These are phyloP conservation scores for Steinernema scapterisci DNA, from an alignment of 2,888 invertebrate genomes.

Conservation along the genomic window DNA sequence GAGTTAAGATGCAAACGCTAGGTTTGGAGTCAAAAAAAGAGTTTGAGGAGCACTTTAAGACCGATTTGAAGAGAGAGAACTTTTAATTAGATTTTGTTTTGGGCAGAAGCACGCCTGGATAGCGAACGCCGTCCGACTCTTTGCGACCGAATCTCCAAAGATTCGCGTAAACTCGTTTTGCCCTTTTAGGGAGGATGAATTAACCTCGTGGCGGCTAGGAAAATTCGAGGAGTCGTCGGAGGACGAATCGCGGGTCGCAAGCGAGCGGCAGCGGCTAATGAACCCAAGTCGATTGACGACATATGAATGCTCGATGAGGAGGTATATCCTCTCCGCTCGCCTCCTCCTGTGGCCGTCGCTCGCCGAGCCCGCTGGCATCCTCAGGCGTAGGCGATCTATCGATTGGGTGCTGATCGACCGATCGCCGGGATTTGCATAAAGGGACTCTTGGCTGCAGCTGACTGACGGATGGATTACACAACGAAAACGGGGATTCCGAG, in stretches of 20 bases:
- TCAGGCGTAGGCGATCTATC: neutral
- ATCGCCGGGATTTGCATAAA: conserved; percentile 12
- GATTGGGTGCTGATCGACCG: neutral
- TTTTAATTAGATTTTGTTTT: no score
- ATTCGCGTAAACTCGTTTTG: neutral
- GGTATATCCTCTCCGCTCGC: neutral
- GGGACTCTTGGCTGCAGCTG: neutral
- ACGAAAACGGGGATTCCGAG: neutral
- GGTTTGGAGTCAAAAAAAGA: no score
- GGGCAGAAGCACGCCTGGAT: no score
- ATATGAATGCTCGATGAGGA: conserved; percentile 30
- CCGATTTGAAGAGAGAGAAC: no score
- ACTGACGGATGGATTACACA: neutral
- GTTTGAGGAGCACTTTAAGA: no score
- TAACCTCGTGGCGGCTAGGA: neutral
- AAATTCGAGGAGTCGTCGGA: neutral
- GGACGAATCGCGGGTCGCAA: conserved; percentile 17
- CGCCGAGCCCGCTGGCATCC: neutral
- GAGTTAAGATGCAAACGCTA: no score
- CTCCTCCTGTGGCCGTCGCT: neutral
- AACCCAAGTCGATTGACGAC: conserved; percentile 18
- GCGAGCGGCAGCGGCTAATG: conserved; percentile 13
- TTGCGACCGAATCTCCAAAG: no score
- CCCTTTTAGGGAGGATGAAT: neutral
- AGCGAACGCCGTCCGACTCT: no score